Conservation (phyloP, 1,140 invertebrate genomes). For the Trichogramma pretiosum region DNA sequence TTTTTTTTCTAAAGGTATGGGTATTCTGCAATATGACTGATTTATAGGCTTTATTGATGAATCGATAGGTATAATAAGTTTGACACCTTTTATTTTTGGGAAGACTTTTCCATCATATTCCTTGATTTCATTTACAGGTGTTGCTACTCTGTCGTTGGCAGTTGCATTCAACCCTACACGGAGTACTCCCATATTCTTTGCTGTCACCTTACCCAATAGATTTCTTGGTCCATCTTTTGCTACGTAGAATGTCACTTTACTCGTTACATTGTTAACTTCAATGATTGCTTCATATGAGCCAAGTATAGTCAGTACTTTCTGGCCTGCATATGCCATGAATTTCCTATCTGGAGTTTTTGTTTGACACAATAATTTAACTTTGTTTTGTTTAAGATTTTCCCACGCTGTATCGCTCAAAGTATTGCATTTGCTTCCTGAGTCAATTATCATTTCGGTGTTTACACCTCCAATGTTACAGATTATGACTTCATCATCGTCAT, state of each 20-base stretch:
- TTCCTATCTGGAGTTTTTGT: conserved; percentile 1
- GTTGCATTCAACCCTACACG: conserved; percentile 17
- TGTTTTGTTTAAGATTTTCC: background rate
- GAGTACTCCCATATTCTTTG: conserved; percentile 13
- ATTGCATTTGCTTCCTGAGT: background rate
- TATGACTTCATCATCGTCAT: background rate
- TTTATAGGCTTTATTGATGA: conserved; percentile 15
- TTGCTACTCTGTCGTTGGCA: too few species aligned
- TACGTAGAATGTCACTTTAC: conserved; percentile 9
- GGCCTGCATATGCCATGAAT: conserved; percentile 14
- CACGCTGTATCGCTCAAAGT: conserved; percentile 1
- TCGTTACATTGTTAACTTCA: background rate
- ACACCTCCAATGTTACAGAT: background rate
- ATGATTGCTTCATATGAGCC: conserved; percentile 5
- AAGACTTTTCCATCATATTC: conserved; percentile 8
- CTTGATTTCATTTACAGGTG: conserved; percentile 2
- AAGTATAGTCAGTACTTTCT: background rate
- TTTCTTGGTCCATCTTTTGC: conserved; percentile 5
- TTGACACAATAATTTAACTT: conserved; percentile 2
- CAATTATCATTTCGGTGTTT: background rate
- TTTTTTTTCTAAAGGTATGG: conserved; percentile 15
- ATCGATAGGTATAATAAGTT: conserved; percentile 19
- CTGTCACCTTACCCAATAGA: conserved; percentile 15
- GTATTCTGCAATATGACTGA: conserved; percentile 21
- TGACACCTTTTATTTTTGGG: conserved; percentile 16